These are phyloP conservation scores for Cranoglanis bouderius DNA, from an alignment of 2,113 vertebrate species.

Conservation along the genomic window DNA sequence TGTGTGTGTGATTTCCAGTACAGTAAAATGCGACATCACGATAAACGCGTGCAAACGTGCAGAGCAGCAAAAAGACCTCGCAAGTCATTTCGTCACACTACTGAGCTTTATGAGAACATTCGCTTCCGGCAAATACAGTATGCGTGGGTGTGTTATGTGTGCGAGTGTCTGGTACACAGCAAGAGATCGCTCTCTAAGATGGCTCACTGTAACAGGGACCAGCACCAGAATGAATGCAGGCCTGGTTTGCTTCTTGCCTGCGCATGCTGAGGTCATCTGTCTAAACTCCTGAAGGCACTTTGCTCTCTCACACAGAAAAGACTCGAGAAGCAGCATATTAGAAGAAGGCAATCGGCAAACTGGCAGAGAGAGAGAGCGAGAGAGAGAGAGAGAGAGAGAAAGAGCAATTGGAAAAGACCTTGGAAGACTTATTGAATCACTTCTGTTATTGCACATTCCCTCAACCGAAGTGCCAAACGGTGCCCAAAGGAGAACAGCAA, in stretches of 20 bases:
- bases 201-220: neutral
- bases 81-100: slow-evolving; percentile 14
- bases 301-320: slow-evolving; percentile 14
- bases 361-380: slow-evolving; percentile 20
- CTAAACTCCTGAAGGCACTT: neutral
- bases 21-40: neutral
- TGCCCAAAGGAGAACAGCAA: slow-evolving; percentile 26
- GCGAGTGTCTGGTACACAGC: neutral
- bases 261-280: neutral
- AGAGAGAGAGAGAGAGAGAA: slow-evolving; percentile 22
- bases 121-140: neutral
- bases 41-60: neutral
- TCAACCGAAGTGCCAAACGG: slow-evolving; percentile 6
- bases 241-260: neutral
- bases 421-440: slow-evolving; percentile 13
- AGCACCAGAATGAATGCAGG: slow-evolving; percentile 13
- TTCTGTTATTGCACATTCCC: slow-evolving; percentile 30
- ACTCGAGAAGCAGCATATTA: slow-evolving; percentile 3
- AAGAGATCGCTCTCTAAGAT: neutral
- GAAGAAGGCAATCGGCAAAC: slow-evolving; percentile 9
- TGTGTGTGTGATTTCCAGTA: neutral
- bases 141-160: neutral
- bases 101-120: slow-evolving; percentile 18
- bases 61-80: neutral
- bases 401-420: slow-evolving; percentile 12